Evolutionary conservation across 2,113 vertebrate species (phyloP).

Genomic region (Hyperopisus bebe): DNA sequence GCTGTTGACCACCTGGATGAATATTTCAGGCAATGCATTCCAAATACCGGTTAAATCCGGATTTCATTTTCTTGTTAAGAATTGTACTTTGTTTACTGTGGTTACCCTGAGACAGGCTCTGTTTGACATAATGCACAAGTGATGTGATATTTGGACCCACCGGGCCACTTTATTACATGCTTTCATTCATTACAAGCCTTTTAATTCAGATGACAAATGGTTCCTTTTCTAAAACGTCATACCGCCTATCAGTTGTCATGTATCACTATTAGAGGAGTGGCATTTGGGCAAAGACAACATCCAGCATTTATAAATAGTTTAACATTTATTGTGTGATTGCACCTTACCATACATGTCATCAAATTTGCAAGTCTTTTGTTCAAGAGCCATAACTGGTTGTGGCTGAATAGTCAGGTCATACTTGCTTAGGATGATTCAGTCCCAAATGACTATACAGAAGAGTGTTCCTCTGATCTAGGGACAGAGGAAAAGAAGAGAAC

Average conservation of each 20-base stretch:
- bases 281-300: background rate
- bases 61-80: background rate
- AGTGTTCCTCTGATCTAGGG: background rate
- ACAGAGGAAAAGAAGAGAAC: background rate
- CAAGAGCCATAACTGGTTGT: background rate
- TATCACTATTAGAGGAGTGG: background rate
- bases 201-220: background rate
- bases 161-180: background rate
- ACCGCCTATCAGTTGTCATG: background rate
- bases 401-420: background rate
- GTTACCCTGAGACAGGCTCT: background rate
- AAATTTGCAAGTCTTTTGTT: background rate
- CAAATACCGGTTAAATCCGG: background rate
- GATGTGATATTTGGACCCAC: background rate
- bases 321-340: background rate
- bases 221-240: background rate
- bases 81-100: background rate
- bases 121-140: background rate
- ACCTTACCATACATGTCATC: background rate
- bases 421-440: background rate
- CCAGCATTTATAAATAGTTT: background rate
- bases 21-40: background rate
- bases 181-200: background rate
- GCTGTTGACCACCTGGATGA: background rate
- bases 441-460: background rate